Conservation (phyloP, 92 coral and sea anemone species). For the Porites lobata region DNA sequence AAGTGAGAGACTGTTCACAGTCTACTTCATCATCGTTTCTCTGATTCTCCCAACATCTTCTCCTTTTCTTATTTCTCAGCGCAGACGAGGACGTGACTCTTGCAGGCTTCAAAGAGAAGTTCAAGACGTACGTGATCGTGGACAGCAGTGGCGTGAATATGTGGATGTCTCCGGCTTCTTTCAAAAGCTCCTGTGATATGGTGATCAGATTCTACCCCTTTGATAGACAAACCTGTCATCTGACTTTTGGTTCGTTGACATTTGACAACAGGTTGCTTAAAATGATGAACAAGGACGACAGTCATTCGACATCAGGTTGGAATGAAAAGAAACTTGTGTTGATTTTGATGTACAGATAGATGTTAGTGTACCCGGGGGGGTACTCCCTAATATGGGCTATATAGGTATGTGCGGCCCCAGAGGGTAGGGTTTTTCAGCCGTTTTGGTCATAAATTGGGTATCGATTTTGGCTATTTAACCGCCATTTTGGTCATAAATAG, state of each 20-base stretch:
- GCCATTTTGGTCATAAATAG: too few species aligned
- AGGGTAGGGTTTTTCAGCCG: too few species aligned
- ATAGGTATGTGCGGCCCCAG: too few species aligned
- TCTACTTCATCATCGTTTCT: too few species aligned
- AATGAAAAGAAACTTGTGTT: neutral
- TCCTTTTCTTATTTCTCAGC: constrained; percentile 25
- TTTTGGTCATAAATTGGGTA: too few species aligned
- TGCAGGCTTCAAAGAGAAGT: constrained; percentile 86
- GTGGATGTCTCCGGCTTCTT: constrained; percentile 96
- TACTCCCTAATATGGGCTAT: too few species aligned
- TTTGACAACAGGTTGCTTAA: constrained; percentile 61
- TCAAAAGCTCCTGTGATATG: constrained; percentile 87
- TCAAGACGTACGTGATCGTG: constrained; percentile 85
- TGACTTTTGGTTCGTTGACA: constrained; percentile 94
- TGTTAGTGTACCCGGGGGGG: too few species aligned
- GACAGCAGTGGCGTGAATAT: constrained; percentile 72
- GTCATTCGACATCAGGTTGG: constrained; percentile 55
- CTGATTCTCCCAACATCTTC: too few species aligned
- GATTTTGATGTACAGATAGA: too few species aligned
- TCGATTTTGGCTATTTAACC: too few species aligned
- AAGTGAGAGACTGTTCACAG: too few species aligned
- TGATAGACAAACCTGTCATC: constrained; percentile 74
- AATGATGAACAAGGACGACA: constrained; percentile 8
- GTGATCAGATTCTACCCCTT: constrained; percentile 84
- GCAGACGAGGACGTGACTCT: constrained; percentile 76